Base-by-base conservation (phyloP, 2,113 vertebrate genomes). In the Cairina moschata region DNA sequence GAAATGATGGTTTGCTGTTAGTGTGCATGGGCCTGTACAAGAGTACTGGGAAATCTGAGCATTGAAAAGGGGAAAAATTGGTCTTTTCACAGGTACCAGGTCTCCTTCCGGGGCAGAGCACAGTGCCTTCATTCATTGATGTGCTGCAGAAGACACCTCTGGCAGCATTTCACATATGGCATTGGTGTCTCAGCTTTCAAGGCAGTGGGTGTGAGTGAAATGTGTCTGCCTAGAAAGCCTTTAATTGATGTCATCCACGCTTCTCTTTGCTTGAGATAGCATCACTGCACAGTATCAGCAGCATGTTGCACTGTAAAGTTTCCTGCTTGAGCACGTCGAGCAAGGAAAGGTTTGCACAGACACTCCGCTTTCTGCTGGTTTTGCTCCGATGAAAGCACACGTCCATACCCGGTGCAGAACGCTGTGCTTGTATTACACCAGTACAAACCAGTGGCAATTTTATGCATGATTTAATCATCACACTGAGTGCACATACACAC, bases 101-200 rank as follows among this genome's bases (percentile, higher is more conserved):
- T 6, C 31, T 31, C 29, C 55, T 0, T 14, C 20, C 22, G 25
- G 3, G 4, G 6, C 56, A 32, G 18, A 50, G 23, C 8, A 48
- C 3, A 0, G 12, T 14, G n/a, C 26, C 42, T 34, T 72, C 44
- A 20, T 28, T 83, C 46, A 21, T 11, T 42, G 8, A 7, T 0
- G 13, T 31, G 23, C n/a, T 18, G 42, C 15, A 42, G 50, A 40
- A 56, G 1, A 54, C 63, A 58, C 17, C 42, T 34, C 21, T 34
- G 10, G 25, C n/a, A 13, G 3, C 8, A 6, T 56, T 88, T 68
- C n/a, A 31, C 0, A 0, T 26, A 4, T 25, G 8, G 34, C 67
- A 3, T 21, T 25, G 15, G 32, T 11, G 17, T 4, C 40, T 88
- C 40, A 62, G 28, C 60, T 74, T 80, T 83, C 34, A 73, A 31